These are phyloP conservation scores for Parazoanthus atlanticus DNA, from an alignment of 92 coral and sea anemone species.

Conservation along the genomic window DNA sequence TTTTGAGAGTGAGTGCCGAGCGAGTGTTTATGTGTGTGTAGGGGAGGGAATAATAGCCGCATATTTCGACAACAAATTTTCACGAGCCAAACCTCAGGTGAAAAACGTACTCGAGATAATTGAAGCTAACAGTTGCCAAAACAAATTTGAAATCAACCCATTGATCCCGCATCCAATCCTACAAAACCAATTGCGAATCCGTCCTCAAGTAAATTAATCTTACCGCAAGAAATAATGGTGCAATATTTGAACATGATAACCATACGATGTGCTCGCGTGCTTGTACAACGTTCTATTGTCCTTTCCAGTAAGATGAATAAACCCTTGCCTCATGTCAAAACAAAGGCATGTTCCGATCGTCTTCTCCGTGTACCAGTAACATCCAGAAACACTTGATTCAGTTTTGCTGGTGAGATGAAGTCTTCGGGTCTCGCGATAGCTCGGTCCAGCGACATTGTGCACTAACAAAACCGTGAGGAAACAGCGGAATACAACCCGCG, in stretches of 20 bases:
- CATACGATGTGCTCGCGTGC: not conserved
- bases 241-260: not conserved
- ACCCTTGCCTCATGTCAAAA: slow-evolving; percentile 1
- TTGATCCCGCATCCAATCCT: not conserved
- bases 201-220: not conserved
- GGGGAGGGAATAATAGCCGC: too few relatives aligned
- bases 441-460: not conserved
- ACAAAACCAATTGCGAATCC: not conserved
- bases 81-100: too few relatives aligned
- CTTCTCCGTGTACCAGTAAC: not conserved
- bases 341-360: not conserved
- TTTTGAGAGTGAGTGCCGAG: too few relatives aligned
- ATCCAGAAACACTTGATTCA: not conserved
- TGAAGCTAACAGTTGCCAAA: too few relatives aligned
- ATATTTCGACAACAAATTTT: too few relatives aligned
- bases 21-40: too few relatives aligned
- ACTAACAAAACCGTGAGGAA: not conserved
- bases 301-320: not conserved
- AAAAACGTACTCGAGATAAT: too few relatives aligned
- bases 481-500: not conserved
- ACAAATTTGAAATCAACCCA: not conserved
- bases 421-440: not conserved
- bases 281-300: not conserved
- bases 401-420: slow-evolving; percentile 1
- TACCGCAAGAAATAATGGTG: slow-evolving; percentile 8